phyloP scores from a whole-genome alignment of 2,797 vertebrate species.

The Sparus aurata region DNA sequence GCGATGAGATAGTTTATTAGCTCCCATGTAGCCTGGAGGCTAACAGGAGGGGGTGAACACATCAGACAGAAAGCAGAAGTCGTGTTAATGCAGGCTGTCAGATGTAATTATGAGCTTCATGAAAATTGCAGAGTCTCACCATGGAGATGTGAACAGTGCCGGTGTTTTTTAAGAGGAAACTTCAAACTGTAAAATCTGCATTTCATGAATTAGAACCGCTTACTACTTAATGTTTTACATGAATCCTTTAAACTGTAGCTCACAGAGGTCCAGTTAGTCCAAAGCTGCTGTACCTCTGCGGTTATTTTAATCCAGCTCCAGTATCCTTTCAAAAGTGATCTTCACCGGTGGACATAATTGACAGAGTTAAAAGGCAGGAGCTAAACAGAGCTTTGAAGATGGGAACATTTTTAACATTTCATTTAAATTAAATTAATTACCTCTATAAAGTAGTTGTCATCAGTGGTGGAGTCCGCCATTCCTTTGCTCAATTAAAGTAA shows the following conservation, averaged over 20 bases:
- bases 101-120: conserved; percentile 60
- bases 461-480: too few relatives aligned
- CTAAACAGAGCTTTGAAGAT: too few relatives aligned
- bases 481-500: too few relatives aligned
- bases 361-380: not conserved
- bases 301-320: not conserved
- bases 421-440: not conserved
- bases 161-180: not conserved
- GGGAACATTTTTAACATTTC: too few relatives aligned
- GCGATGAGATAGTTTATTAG: conserved; percentile 52
- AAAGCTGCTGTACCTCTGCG: too few relatives aligned
- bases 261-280: not conserved
- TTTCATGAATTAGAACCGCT: not conserved
- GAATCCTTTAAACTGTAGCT: not conserved
- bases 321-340: not conserved
- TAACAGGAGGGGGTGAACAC: conserved; percentile 29
- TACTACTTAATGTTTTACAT: not conserved
- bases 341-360: not conserved
- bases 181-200: not conserved
- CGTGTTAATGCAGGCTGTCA: conserved; percentile 53
- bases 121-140: conserved; percentile 37
- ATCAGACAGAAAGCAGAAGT: conserved; percentile 50
- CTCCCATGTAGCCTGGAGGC: conserved; percentile 43
- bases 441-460: not conserved
- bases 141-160: conserved; percentile 14